Evolutionary conservation across 2,888 invertebrate genomes (phyloP).

Genomic region (Dorcus hopei): DNA sequence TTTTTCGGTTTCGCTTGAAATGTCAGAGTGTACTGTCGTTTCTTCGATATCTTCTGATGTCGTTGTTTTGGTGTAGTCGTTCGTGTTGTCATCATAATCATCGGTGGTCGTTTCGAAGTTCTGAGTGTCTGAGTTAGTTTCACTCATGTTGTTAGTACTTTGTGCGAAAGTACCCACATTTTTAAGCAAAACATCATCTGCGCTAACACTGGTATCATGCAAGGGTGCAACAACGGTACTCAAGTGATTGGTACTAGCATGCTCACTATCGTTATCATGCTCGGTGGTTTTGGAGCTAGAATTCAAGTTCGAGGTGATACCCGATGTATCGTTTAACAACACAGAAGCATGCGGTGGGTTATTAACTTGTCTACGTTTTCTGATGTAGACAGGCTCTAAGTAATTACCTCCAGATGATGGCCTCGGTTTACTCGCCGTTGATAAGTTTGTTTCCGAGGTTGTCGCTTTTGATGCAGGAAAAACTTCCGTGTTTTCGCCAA

Average conservation of each 20-base stretch:
- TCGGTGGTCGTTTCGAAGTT: background rate
- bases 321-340: constrained; percentile 34
- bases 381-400: constrained; percentile 52
- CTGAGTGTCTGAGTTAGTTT: background rate
- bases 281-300: constrained; percentile 28
- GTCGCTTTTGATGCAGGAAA: constrained; percentile 68
- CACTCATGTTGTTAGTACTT: constrained; percentile 28
- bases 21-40: background rate
- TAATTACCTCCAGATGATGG: constrained; percentile 57
- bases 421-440: constrained; percentile 64
- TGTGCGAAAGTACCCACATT: constrained; percentile 27
- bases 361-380: constrained; percentile 65
- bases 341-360: constrained; percentile 43
- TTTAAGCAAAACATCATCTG: constrained; percentile 31
- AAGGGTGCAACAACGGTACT: constrained; percentile 34
- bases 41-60: background rate
- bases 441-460: constrained; percentile 68
- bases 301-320: constrained; percentile 14
- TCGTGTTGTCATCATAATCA: background rate
- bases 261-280: constrained; percentile 39
- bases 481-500: constrained; percentile 72
- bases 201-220: constrained; percentile 39
- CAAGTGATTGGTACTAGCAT: constrained; percentile 34
- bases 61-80: background rate
- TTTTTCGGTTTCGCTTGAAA: background rate